Evolutionary conservation across 2,888 invertebrate species (phyloP).

Genomic region (Drosophila nigritarsus): DNA sequence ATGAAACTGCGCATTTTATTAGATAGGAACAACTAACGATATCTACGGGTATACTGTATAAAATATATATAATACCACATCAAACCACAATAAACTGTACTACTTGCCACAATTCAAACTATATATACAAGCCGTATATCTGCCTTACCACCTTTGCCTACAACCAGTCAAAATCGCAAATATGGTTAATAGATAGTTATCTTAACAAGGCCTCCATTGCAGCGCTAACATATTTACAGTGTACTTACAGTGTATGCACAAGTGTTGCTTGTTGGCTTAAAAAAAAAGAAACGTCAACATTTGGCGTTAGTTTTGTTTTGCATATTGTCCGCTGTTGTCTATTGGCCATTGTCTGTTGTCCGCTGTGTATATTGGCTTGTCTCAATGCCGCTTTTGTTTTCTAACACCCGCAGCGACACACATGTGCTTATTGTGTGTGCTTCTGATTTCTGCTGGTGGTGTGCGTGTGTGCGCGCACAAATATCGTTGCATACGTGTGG

Average conservation of each 20-base stretch:
- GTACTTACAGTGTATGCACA: conserved; percentile 28
- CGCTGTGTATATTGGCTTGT: conserved; percentile 48
- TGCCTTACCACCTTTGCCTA: background rate
- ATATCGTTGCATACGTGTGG: conserved; percentile 80
- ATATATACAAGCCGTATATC: background rate
- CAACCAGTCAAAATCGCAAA: background rate
- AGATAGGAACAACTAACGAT: background rate
- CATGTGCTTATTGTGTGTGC: conserved; percentile 31
- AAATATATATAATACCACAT: background rate
- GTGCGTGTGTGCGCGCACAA: conserved; percentile 55
- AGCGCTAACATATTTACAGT: conserved; percentile 33
- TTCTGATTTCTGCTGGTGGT: background rate
- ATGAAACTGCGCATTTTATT: background rate
- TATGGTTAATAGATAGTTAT: conserved; percentile 5
- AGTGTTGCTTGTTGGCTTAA: conserved; percentile 38
- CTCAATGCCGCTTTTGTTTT: conserved; percentile 76
- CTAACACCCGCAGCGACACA: conserved; percentile 79
- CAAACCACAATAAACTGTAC: background rate
- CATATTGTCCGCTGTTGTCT: conserved; percentile 60
- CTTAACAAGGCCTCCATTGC: background rate
- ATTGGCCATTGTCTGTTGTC: conserved; percentile 7
- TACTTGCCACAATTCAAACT: background rate
- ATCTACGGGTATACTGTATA: background rate
- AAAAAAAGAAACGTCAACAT: conserved; percentile 54
- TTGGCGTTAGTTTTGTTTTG: conserved; percentile 73